Evolutionary conservation across 2,113 vertebrate species (phyloP).

Genomic region (Osmerus mordax): DNA sequence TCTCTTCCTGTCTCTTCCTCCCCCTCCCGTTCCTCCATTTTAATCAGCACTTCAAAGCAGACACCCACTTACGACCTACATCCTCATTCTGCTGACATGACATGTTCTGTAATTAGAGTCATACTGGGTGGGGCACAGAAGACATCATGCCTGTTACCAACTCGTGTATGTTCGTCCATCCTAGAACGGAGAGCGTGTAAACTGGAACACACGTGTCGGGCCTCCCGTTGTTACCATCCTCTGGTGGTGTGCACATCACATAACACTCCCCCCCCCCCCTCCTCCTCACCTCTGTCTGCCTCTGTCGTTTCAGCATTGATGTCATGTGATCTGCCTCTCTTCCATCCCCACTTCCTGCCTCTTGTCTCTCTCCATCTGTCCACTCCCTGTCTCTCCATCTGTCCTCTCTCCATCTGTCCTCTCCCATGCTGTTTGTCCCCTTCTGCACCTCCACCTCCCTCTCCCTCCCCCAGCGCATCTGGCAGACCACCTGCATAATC

Average conservation of each 20-base stretch:
- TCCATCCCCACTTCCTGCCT: background rate
- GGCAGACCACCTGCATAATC: background rate
- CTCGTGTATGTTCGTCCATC: conserved; percentile 15
- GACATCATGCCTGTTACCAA: conserved; percentile 4
- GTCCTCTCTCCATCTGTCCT: conserved; percentile 23
- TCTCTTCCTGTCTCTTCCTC: conserved; percentile 12
- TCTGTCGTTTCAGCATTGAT: conserved; percentile 6
- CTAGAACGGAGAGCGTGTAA: background rate
- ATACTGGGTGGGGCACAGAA: background rate
- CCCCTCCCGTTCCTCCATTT: background rate
- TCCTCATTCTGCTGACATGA: conserved; percentile 37
- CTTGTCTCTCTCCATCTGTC: conserved; percentile 12
- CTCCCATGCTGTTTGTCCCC: background rate
- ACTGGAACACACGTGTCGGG: no score
- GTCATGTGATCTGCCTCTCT: conserved; percentile 9
- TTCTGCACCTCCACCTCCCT: conserved; percentile 2
- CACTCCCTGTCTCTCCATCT: conserved; percentile 10
- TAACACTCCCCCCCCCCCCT: no score
- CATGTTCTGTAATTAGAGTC: conserved; percentile 39
- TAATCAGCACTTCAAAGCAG: conserved; percentile 34
- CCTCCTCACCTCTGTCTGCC: background rate
- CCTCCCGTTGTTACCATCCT: no score
- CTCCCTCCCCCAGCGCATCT: conserved; percentile 13
- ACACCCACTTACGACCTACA: conserved; percentile 37
- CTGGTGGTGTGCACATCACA: no score